Base-by-base conservation (phyloP, 1,140 invertebrate species). In the Trichomalopsis sarcophagae region DNA sequence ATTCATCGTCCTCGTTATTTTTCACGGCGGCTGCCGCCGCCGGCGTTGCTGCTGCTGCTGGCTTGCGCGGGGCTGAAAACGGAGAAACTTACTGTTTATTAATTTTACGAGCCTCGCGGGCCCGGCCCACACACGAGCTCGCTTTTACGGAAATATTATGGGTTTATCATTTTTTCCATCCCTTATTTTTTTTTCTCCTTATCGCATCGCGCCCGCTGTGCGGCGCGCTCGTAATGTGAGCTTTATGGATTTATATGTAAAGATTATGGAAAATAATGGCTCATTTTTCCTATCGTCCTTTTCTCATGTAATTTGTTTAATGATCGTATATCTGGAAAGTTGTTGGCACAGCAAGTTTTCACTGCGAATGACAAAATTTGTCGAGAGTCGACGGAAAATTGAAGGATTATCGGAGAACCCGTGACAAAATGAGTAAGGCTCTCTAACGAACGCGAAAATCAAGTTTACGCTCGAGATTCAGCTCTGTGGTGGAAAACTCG, bases 1-100 rank as follows among this genome's bases (percentile, higher is more conserved):
- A 68, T 68, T 80, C 78, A 80, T 80, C 27, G 62, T 80, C 30
- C 78, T 80, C 78, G 78, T 80, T 80, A 80, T 80, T 69, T 80
- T 80, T 80, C 78, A 44, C 50, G 17, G 9, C 40, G 27, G 44
- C 21, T 3, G 23, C 6, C 30, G 30, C 2, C 69, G 33, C 3
- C 33, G 33, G 3, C 33, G 33, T 27, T 27, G 27, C 27, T 27
- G 33, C 33, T 36, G 4, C 33, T 36, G 33, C 33, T 36, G 55
- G 55, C 17, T n/a, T 62, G 73, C 69, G 23, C 7, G 10, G 17
- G 33, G 13, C 21, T 27, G 75, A 50, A 50, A 50, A 77, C 44
- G 75, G 1, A 77, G 44, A 77, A 77, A 50, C 40, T 77, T 77
- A 77, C 75, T 77, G 75, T 50, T 77, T 77, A 77, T 47, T 77